phyloP scores from a whole-genome alignment of 2,888 invertebrate species.

The Phortica okadai region DNA sequence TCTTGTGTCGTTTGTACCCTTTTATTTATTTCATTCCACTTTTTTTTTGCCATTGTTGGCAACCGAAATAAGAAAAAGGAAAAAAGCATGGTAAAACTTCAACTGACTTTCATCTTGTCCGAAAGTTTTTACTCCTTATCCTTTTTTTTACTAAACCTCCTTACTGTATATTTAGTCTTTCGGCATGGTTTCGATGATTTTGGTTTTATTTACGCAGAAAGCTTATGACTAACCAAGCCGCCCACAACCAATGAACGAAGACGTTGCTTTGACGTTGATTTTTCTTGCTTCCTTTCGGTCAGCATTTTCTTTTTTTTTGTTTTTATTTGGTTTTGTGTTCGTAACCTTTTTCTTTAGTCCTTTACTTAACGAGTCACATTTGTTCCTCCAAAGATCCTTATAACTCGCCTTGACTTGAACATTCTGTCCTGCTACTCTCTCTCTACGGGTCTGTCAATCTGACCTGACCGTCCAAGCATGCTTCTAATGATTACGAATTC shows the following conservation, averaged over 20 bases:
- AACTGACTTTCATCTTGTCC: conserved; percentile 55
- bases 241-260: conserved; percentile 25
- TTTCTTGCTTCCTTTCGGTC: not conserved
- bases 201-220: conserved; percentile 17
- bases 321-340: not conserved
- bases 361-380: conserved; percentile 33
- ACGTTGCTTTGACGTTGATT: conserved; percentile 29
- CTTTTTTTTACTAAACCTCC: conserved; percentile 16
- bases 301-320: not conserved
- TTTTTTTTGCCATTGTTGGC: not conserved
- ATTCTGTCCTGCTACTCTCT: not conserved
- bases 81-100: conserved; percentile 49
- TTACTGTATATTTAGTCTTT: not conserved
- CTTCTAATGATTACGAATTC: conserved; percentile 67
- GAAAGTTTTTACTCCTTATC: conserved; percentile 36
- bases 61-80: conserved; percentile 39
- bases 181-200: conserved; percentile 25
- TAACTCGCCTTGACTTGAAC: not conserved
- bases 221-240: conserved; percentile 7
- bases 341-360: conserved; percentile 13
- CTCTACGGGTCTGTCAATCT: conserved; percentile 8
- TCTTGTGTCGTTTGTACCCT: not conserved
- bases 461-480: conserved; percentile 34
- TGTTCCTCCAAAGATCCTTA: conserved; percentile 22
- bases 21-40: conserved; percentile 16